phyloP scores from a whole-genome alignment of 1,140 invertebrate species.

The Ceratosolen solmsi region DNA sequence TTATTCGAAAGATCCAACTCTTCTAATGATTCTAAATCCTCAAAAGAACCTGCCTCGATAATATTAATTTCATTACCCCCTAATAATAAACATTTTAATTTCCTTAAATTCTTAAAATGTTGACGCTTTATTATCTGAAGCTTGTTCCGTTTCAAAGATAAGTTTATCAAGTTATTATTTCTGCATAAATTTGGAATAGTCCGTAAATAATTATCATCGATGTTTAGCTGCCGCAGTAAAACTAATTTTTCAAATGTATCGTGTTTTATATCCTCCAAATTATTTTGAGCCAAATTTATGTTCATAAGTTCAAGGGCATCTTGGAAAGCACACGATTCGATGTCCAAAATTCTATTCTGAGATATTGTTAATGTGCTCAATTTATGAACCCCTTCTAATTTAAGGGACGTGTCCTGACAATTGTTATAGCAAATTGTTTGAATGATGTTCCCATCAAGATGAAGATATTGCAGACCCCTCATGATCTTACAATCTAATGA shows the following conservation, averaged over 20 bases:
- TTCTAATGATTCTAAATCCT: constrained; percentile 53
- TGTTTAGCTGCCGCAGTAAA: constrained; percentile 54
- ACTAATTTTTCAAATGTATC: constrained; percentile 54
- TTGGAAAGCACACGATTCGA: constrained; percentile 59
- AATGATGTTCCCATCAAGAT: constrained; percentile 61
- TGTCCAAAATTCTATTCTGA: constrained; percentile 55
- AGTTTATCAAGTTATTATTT: constrained; percentile 50
- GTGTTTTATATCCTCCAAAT: constrained; percentile 47
- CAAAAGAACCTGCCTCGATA: constrained; percentile 59
- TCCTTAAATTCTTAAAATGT: constrained; percentile 51
- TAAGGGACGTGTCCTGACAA: constrained; percentile 53
- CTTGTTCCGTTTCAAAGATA: constrained; percentile 62
- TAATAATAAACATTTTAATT: constrained; percentile 58
- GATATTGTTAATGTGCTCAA: constrained; percentile 60
- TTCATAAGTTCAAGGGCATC: constrained; percentile 51
- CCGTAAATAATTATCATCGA: constrained; percentile 60
- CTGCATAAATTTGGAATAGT: constrained; percentile 58
- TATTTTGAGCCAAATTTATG: constrained; percentile 63
- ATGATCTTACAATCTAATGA: constrained; percentile 50
- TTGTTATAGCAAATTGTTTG: constrained; percentile 56
- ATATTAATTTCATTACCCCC: constrained; percentile 59
- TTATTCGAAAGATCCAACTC: constrained; percentile 66
- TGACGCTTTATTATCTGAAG: constrained; percentile 52
- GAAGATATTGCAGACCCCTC: constrained; percentile 52
- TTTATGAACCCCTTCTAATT: constrained; percentile 52